Conservation (phyloP, 1,140 invertebrate species). For the Planococcus citri region DNA sequence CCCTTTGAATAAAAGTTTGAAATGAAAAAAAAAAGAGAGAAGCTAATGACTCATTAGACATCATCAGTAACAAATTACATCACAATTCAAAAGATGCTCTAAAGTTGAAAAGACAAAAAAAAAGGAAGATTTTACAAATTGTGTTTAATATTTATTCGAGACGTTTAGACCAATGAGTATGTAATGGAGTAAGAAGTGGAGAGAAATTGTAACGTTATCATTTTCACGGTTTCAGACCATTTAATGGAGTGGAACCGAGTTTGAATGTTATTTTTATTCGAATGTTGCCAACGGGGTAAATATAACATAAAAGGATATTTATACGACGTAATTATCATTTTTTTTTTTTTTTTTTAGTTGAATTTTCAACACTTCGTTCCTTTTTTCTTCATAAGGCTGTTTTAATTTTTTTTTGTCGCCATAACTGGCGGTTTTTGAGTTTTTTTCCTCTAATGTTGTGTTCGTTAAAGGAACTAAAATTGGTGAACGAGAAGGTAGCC, state of each 20-base stretch:
- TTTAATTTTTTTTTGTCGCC: not conserved
- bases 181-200: not conserved
- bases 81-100: not conserved
- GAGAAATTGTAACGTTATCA: not conserved
- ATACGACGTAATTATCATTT: not conserved
- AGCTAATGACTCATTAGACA: not conserved
- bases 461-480: not conserved
- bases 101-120: not conserved
- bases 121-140: not conserved
- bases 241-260: not conserved
- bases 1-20: too few relatives aligned
- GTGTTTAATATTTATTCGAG: constrained; percentile 8
- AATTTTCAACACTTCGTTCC: not conserved
- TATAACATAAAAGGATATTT: not conserved
- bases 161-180: not conserved
- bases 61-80: not conserved
- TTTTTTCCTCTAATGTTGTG: not conserved
- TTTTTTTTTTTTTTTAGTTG: not conserved
- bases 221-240: constrained; percentile 1
- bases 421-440: not conserved
- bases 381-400: too few relatives aligned
- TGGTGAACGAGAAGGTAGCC: not conserved
- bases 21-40: too few relatives aligned
- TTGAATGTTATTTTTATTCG: not conserved
- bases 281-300: not conserved